These are phyloP conservation scores for Poeciliopsis retropinna DNA, from an alignment of 2,113 vertebrate species.

Conservation along the genomic window DNA sequence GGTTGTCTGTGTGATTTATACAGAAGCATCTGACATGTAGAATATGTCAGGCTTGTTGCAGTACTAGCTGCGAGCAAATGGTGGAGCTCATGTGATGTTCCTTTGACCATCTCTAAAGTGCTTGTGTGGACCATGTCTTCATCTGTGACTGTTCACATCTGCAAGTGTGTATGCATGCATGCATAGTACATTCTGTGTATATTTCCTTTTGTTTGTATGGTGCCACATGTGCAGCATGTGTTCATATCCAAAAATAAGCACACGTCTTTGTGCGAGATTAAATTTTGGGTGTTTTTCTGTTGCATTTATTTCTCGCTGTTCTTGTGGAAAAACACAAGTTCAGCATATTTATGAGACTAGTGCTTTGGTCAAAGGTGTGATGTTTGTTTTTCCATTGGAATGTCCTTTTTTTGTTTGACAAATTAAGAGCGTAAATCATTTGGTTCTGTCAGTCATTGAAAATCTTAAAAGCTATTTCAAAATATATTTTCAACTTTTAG, in stretches of 20 bases:
- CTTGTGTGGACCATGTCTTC: slow-evolving; percentile 24
- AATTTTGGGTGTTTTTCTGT: background rate
- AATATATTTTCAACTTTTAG: background rate
- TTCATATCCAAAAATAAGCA: background rate
- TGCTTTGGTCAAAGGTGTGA: slow-evolving; percentile 5
- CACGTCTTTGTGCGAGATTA: background rate
- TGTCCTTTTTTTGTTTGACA: background rate
- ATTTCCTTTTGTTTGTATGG: slow-evolving; percentile 13
- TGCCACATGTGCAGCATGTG: background rate
- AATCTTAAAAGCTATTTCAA: background rate
- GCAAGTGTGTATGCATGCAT: slow-evolving; percentile 15
- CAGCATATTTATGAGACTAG: background rate
- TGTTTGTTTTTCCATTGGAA: background rate
- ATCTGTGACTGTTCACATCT: slow-evolving; percentile 22
- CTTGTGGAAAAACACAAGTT: background rate
- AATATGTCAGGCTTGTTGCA: slow-evolving; percentile 42
- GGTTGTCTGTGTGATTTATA: background rate
- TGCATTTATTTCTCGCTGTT: background rate
- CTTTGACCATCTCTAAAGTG: slow-evolving; percentile 51
- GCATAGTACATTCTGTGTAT: background rate
- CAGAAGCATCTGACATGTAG: background rate
- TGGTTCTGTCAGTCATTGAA: no score
- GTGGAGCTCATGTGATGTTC: slow-evolving; percentile 78
- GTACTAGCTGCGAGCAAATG: slow-evolving; percentile 68
- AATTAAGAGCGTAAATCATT: background rate